These are phyloP conservation scores for Pituophis catenifer DNA, from an alignment of 2,113 vertebrate genomes.

Conservation along the genomic window DNA sequence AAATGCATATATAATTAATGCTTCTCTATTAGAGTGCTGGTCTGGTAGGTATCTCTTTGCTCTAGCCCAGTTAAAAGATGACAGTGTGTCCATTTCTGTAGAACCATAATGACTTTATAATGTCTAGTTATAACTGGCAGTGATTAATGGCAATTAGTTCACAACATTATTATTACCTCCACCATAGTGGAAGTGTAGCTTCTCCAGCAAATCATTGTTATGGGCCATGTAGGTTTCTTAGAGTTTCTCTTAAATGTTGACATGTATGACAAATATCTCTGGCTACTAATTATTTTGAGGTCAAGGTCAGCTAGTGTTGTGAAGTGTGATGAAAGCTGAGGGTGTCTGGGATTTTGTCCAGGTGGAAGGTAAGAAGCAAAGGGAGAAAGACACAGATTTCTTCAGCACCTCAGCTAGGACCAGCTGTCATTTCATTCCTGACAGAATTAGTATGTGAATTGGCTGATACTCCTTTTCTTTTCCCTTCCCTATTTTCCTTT, in stretches of 20 bases:
- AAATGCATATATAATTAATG: slow-evolving; percentile 17
- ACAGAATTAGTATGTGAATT: background rate
- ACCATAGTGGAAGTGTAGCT: background rate
- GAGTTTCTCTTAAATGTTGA: background rate
- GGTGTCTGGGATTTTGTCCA: background rate
- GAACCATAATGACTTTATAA: slow-evolving; percentile 7
- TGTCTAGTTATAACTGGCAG: background rate
- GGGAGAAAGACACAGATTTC: background rate
- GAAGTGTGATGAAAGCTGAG: background rate
- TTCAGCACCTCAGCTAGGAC: background rate
- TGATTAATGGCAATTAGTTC: slow-evolving; percentile 1
- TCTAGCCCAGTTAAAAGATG: background rate
- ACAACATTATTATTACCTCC: slow-evolving; percentile 9
- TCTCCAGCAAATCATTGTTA: background rate
- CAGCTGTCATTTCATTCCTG: background rate
- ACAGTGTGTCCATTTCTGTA: background rate
- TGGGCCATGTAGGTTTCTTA: background rate
- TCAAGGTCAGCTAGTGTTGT: background rate
- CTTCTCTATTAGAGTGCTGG: slow-evolving; percentile 4
- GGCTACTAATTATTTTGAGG: background rate
- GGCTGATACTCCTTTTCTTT: background rate
- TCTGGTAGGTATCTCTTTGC: background rate
- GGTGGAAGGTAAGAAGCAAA: background rate
- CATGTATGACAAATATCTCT: background rate
- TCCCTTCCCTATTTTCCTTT: background rate